A percentile compares a stretch with the other conserved stretches of the same genome.
phyloP scores from a whole-genome alignment of 2,888 invertebrate genomes.

The Conus canariensis region DNA sequence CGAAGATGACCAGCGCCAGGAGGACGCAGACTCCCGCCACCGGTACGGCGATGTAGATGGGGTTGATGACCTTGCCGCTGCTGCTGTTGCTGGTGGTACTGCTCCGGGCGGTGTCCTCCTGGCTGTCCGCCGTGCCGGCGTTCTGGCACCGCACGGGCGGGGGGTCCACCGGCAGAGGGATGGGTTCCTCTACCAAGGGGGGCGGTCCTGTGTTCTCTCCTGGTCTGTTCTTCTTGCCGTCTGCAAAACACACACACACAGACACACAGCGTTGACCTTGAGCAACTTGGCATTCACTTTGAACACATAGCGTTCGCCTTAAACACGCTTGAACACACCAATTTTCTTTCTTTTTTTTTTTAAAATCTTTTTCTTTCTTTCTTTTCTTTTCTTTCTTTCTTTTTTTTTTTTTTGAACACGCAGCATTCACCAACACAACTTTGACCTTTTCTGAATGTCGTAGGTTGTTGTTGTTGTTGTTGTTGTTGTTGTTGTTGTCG shows the following conservation, averaged over 20 bases:
- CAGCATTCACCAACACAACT: too few relatives aligned
- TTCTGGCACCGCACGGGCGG: background rate
- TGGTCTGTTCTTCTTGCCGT: background rate
- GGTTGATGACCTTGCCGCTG: slow-evolving; percentile 69
- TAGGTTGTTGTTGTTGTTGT: too few relatives aligned
- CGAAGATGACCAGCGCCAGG: slow-evolving; percentile 76
- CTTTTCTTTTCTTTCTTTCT: too few relatives aligned
- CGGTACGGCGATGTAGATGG: slow-evolving; percentile 77
- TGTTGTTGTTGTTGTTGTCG: too few relatives aligned
- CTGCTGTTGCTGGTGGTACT: background rate
- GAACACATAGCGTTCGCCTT: too few relatives aligned
- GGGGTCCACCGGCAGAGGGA: background rate
- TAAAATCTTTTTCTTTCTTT: too few relatives aligned
- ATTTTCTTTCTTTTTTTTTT: too few relatives aligned
- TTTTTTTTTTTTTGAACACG: too few relatives aligned
- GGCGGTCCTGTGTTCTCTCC: background rate
- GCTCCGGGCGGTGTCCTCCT: background rate
- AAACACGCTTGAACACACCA: too few relatives aligned
- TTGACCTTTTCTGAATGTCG: too few relatives aligned
- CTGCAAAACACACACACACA: background rate
- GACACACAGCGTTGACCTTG: too few relatives aligned
- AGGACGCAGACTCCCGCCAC: slow-evolving; percentile 77
- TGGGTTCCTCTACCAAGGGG: background rate
- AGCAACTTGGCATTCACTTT: too few relatives aligned
- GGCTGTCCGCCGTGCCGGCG: background rate